Percentiles rank a stretch among this genome's conserved stretches.
Evolutionary conservation across 2,888 invertebrate species (phyloP).

Genomic region (Dorcus hopei): DNA sequence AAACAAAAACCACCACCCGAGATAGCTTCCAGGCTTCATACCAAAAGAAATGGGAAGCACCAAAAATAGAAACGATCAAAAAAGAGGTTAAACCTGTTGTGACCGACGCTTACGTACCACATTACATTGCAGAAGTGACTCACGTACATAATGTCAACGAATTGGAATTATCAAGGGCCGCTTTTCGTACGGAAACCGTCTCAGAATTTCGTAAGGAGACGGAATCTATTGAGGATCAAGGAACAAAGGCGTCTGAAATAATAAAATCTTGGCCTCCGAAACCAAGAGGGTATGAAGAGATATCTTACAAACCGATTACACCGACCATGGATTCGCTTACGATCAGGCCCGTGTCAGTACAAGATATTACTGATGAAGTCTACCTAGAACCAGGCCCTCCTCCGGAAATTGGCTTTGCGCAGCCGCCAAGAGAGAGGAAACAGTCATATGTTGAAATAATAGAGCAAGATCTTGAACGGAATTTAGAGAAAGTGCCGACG

Average conservation of each 20-base stretch:
- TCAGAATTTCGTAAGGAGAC: constrained; percentile 19
- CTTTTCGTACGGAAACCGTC: constrained; percentile 25
- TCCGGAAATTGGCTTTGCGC: constrained; percentile 64
- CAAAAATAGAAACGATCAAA: constrained; percentile 14
- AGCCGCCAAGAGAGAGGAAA: constrained; percentile 51
- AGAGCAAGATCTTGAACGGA: constrained; percentile 56
- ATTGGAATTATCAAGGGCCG: constrained; percentile 31
- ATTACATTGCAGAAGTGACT: constrained; percentile 49
- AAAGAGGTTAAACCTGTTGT: constrained; percentile 5
- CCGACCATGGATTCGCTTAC: constrained; percentile 33
- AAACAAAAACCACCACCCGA: constrained; percentile 39
- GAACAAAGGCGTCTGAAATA: constrained; percentile 47
- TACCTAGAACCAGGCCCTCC: constrained; percentile 65
- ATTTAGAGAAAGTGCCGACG: constrained; percentile 52
- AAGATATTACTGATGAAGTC: constrained; percentile 52
- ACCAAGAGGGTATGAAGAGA: constrained; percentile 32
- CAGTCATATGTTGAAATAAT: constrained; percentile 58
- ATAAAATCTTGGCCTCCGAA: constrained; percentile 53
- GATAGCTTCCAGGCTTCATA: constrained; percentile 6
- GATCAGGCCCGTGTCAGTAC: constrained; percentile 46
- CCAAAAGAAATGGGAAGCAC: constrained; percentile 15
- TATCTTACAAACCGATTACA: constrained; percentile 28
- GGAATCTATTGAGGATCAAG: constrained; percentile 35
- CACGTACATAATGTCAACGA: constrained; percentile 38
- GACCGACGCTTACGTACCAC: constrained; percentile 29